Evolutionary conservation across 1,140 invertebrate species (phyloP).

Genomic region (Calephelis nemesis): DNA sequence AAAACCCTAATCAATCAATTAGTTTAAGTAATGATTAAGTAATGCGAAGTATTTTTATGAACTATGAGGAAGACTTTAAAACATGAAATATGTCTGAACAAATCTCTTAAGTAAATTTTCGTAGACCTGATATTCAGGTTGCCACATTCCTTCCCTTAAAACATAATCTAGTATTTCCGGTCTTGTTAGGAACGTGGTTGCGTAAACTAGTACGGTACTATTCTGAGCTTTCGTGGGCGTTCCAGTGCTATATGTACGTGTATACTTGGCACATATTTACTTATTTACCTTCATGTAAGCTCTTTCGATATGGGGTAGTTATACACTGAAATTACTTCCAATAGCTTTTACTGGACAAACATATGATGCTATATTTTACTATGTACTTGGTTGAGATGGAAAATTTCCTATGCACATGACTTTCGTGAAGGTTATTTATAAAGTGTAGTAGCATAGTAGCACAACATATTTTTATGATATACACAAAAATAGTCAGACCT

Average conservation of each 20-base stretch:
- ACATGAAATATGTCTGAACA: no score
- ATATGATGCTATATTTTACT: background rate
- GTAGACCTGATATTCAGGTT: background rate
- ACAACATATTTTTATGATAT: no score
- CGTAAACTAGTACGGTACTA: conserved; percentile 37
- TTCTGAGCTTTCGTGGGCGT: conserved; percentile 44
- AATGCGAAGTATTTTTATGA: background rate
- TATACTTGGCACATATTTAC: conserved; percentile 18
- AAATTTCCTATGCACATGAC: background rate
- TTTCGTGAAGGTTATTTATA: background rate
- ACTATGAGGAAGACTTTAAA: no score
- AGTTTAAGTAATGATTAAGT: no score
- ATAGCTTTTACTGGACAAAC: conserved; percentile 23
- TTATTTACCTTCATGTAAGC: conserved; percentile 14
- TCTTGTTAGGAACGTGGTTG: conserved; percentile 29
- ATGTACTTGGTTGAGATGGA: background rate
- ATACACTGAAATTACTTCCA: conserved; percentile 32
- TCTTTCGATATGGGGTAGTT: conserved; percentile 18
- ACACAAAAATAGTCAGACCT: no score
- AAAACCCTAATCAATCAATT: no score
- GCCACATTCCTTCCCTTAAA: background rate
- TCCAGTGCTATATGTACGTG: conserved; percentile 46
- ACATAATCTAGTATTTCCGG: conserved; percentile 1
- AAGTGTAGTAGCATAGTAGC: no score
- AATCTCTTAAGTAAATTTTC: no score